Evolutionary conservation across 2,113 vertebrate genomes (phyloP).

Genomic region (Talpa occidentalis): DNA sequence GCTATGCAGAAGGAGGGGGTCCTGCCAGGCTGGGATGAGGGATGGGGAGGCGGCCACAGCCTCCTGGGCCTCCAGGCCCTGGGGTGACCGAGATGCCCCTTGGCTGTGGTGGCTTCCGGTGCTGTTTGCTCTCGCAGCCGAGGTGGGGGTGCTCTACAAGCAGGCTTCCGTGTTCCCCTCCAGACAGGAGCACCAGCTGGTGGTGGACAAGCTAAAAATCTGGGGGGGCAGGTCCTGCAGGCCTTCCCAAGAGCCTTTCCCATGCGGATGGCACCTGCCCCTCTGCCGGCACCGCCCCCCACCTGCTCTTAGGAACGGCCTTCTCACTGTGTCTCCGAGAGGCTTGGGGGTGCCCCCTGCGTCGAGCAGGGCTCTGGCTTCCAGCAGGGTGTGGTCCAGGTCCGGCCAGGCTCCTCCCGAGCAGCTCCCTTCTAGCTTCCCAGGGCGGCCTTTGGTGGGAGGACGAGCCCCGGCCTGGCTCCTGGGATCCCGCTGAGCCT

Average conservation of each 20-base stretch:
- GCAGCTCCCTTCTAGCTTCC: not conserved
- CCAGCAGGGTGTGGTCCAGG: not conserved
- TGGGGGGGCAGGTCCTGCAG: not conserved
- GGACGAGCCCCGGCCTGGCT: rapidly evolving
- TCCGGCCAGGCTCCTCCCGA: not conserved
- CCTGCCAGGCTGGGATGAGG: rapidly evolving
- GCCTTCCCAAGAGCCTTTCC: not conserved
- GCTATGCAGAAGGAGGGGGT: not conserved
- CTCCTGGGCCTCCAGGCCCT: rapidly evolving
- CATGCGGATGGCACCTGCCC: rapidly evolving
- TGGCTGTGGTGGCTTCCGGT: not conserved
- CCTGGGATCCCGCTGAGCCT: not conserved
- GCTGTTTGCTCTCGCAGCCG: not conserved
- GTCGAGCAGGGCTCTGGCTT: rapidly evolving
- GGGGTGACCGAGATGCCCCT: not conserved
- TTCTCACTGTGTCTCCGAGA: not conserved
- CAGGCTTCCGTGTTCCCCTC: not conserved
- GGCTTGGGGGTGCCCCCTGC: not conserved
- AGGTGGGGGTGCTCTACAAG: not conserved
- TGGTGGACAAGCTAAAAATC: not conserved
- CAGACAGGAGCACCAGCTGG: not conserved
- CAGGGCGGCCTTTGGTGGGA: rapidly evolving
- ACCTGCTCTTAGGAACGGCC: rapidly evolving
- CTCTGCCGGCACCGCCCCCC: not conserved
- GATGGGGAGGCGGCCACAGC: not conserved